Evolutionary conservation across 1,140 invertebrate genomes (phyloP).

Genomic region (Nephila pilipes): DNA sequence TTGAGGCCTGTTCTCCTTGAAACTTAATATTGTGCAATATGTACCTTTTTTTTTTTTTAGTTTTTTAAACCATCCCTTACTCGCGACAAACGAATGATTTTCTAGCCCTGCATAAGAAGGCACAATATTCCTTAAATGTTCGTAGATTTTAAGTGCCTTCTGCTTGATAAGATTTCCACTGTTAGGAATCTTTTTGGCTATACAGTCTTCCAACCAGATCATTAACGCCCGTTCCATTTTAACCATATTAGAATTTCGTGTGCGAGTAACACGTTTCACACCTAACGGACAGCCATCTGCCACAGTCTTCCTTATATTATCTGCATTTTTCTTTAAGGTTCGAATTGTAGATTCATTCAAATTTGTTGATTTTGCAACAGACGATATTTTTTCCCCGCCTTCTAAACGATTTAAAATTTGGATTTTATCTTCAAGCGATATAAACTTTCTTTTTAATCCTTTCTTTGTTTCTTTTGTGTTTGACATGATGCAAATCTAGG

Average conservation of each 20-base stretch:
- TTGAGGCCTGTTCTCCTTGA: constrained; percentile 80
- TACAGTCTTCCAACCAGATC: constrained; percentile 52
- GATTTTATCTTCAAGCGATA: neutral
- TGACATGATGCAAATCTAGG: constrained; percentile 40
- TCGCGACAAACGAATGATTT: constrained; percentile 35
- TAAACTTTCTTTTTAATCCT: constrained; percentile 47
- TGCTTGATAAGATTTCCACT: constrained; percentile 41
- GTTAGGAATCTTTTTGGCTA: constrained; percentile 41
- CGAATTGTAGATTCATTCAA: constrained; percentile 12
- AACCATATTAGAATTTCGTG: neutral
- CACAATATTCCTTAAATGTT: constrained; percentile 53
- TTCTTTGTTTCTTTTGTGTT: constrained; percentile 30
- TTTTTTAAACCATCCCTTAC: constrained; percentile 42
- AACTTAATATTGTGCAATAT: constrained; percentile 39
- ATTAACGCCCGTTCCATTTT: constrained; percentile 46
- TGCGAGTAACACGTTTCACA: neutral
- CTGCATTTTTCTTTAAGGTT: constrained; percentile 37
- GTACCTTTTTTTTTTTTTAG: no score
- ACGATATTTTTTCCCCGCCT: constrained; percentile 14
- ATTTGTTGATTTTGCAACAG: constrained; percentile 37
- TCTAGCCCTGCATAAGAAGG: constrained; percentile 14
- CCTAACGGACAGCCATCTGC: constrained; percentile 16
- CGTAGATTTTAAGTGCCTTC: constrained; percentile 57
- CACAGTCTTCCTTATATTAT: constrained; percentile 39
- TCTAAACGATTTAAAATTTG: constrained; percentile 13